Percentiles rank a stretch among this genome's conserved stretches.
Conservation (phyloP, 2,113 vertebrate species). For the Mastomys natalensis region DNA sequence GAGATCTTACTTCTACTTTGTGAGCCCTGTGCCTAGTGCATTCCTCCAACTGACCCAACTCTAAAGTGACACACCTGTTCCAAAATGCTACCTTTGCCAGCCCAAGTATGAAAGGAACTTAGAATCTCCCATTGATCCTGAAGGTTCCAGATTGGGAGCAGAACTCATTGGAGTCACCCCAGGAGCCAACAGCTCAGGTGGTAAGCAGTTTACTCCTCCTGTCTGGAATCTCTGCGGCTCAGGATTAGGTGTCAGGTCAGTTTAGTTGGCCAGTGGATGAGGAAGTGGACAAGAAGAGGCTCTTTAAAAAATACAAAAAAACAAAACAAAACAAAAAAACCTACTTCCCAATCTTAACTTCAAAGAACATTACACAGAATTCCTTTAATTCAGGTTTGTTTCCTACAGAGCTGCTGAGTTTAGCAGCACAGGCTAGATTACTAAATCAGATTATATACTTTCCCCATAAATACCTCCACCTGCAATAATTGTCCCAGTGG, state of each 20-base stretch:
- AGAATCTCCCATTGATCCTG: background rate
- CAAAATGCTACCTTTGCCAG: constrained; percentile 38
- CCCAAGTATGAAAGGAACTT: constrained; percentile 24
- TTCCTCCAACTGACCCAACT: background rate
- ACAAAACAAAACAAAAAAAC: too few species aligned
- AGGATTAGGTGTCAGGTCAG: background rate
- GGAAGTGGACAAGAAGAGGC: background rate
- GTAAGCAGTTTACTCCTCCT: background rate
- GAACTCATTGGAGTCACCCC: constrained; percentile 46
- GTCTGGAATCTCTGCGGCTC: background rate
- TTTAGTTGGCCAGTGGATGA: background rate
- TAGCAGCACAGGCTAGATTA: constrained; percentile 42
- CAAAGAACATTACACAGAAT: constrained; percentile 10
- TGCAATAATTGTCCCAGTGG: constrained; percentile 77
- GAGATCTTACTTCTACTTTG: background rate
- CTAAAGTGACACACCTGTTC: constrained; percentile 70
- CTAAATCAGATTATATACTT: constrained; percentile 80
- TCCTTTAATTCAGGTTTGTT: constrained; percentile 31
- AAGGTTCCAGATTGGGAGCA: background rate
- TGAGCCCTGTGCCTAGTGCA: background rate
- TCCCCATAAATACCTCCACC: constrained; percentile 76
- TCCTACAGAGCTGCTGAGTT: background rate
- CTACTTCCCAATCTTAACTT: background rate
- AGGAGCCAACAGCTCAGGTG: background rate
- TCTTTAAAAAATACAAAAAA: background rate